Percentiles rank a stretch among this genome's conserved stretches.
Conservation (phyloP, 1,140 invertebrate species). For the Lanistes nyassanus region DNA sequence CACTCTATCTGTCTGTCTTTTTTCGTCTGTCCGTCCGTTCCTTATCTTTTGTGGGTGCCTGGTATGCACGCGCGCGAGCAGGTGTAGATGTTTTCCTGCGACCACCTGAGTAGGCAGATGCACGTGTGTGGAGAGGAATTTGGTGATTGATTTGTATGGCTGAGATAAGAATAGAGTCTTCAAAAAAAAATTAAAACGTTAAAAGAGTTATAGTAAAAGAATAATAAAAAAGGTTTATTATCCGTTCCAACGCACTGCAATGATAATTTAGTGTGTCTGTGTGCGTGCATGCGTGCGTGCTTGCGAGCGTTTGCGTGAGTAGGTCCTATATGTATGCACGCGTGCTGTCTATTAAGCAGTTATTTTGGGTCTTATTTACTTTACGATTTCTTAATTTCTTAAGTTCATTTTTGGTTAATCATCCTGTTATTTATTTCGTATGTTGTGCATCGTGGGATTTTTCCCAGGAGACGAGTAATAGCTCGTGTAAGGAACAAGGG, state of each 20-base stretch:
- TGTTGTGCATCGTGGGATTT: too few relatives aligned
- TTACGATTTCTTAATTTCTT: neutral
- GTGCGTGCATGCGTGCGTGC: slow-evolving; percentile 3
- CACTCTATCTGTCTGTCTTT: too few relatives aligned
- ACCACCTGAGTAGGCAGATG: neutral
- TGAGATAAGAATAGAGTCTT: neutral
- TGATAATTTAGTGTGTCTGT: neutral
- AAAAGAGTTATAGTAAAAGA: neutral
- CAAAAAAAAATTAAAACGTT: neutral
- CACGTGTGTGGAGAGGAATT: neutral
- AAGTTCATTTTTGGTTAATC: neutral
- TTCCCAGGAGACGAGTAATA: too few relatives aligned
- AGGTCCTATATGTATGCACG: neutral
- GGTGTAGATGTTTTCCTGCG: neutral
- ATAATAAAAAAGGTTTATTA: neutral
- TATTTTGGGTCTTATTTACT: neutral
- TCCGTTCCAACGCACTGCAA: neutral
- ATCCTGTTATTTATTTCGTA: too few relatives aligned
- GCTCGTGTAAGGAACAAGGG: too few relatives aligned
- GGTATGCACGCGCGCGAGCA: slow-evolving; percentile 1
- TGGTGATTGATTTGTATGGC: neutral
- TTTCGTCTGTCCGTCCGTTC: too few relatives aligned
- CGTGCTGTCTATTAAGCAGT: neutral
- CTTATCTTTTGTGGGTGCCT: too few relatives aligned
- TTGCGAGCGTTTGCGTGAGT: neutral